These are phyloP conservation scores for Atta cephalotes DNA, from an alignment of 1,140 invertebrate species.

Conservation along the genomic window DNA sequence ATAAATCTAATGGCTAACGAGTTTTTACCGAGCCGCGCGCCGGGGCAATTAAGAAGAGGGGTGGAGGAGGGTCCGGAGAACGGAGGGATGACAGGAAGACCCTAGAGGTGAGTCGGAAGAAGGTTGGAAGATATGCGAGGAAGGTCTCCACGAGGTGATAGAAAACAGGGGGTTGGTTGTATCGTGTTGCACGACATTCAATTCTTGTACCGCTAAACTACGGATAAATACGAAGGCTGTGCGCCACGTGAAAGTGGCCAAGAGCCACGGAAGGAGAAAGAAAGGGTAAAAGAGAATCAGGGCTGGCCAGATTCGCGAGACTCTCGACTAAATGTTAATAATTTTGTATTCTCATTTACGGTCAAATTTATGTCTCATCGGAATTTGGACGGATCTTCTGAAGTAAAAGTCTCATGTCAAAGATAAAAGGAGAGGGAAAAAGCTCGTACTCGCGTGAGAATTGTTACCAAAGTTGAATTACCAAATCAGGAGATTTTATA, in stretches of 20 bases:
- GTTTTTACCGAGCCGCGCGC: conserved; percentile 81
- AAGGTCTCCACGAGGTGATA: conserved; percentile 68
- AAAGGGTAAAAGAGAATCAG: conserved; percentile 18
- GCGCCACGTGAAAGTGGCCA: conserved; percentile 70
- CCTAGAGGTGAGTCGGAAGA: conserved; percentile 70
- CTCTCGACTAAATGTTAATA: not conserved
- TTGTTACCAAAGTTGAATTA: not conserved
- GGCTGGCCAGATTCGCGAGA: conserved; percentile 44
- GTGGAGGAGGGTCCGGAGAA: conserved; percentile 34
- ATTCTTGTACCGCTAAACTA: conserved; percentile 76
- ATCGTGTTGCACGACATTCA: conserved; percentile 81
- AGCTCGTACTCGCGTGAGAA: not conserved
- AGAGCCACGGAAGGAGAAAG: conserved; percentile 36
- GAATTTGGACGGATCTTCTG: not conserved
- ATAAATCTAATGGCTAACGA: conserved; percentile 84
- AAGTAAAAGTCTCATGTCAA: not conserved
- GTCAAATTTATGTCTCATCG: not conserved
- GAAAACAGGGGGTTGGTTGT: conserved; percentile 72
- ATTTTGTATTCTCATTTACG: not conserved
- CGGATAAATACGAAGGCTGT: conserved; percentile 74
- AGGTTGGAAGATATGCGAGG: conserved; percentile 69
- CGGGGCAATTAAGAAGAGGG: conserved; percentile 82
- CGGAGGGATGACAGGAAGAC: conserved; percentile 36
- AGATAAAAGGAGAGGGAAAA: not conserved
- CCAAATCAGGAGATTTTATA: conserved; percentile 20